These are phyloP conservation scores for Eulemur coronatus DNA, from an alignment of 2,797 vertebrate genomes.

Conservation along the genomic window DNA sequence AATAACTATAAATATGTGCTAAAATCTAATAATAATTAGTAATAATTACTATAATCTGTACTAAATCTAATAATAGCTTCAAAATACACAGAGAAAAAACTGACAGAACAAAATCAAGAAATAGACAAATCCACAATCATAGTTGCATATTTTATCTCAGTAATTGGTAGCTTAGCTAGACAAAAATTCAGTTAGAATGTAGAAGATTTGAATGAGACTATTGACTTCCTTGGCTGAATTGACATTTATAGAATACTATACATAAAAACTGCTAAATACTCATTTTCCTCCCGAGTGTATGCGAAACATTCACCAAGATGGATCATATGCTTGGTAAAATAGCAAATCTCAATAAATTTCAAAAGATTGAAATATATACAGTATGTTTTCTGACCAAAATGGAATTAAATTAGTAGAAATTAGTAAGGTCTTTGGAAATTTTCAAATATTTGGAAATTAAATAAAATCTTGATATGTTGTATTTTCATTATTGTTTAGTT, in stretches of 20 bases:
- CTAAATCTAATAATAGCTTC: slow-evolving; percentile 48
- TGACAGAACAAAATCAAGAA: slow-evolving; percentile 22
- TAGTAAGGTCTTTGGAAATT: neutral
- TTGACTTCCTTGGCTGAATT: neutral
- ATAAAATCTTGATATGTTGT: neutral
- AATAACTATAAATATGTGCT: slow-evolving; percentile 25
- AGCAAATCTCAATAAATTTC: neutral
- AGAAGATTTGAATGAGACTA: neutral
- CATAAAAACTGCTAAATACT: neutral
- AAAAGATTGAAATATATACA: neutral
- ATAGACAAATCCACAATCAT: neutral
- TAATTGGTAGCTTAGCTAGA: neutral
- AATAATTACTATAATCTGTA: slow-evolving; percentile 20
- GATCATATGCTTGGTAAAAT: neutral
- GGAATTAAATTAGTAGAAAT: neutral
- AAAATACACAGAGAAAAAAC: slow-evolving; percentile 13
- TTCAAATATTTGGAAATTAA: neutral
- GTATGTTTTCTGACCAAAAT: neutral
- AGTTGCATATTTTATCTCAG: neutral
- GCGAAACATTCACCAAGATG: neutral
- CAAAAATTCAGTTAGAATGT: neutral
- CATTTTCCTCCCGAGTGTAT: neutral
- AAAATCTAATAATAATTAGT: neutral
- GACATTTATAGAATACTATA: neutral
- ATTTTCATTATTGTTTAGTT: neutral